Conservation (phyloP, 2,797 vertebrate genomes). For the Trachops cirrhosus region DNA sequence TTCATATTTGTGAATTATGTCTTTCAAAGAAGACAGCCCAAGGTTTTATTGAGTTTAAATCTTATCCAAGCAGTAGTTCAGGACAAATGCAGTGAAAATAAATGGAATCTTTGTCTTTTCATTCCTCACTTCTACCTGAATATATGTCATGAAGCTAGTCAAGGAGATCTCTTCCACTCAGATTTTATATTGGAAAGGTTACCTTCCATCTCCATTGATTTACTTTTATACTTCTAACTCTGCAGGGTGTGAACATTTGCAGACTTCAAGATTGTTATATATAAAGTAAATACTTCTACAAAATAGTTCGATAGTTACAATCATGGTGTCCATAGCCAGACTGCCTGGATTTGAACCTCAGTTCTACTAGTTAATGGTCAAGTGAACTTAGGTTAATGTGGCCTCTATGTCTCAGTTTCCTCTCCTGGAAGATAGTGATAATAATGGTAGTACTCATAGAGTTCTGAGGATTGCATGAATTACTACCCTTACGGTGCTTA, state of each 20-base stretch:
- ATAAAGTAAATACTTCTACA: not conserved
- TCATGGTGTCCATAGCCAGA: not conserved
- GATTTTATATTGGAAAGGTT: not conserved
- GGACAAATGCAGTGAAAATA: constrained; percentile 33
- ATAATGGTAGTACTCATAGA: not conserved
- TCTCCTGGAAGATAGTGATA: not conserved
- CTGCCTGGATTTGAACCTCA: not conserved
- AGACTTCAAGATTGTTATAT: not conserved
- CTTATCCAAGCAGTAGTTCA: not conserved
- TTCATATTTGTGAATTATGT: constrained; percentile 26
- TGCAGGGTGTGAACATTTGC: not conserved
- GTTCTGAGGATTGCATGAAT: not conserved
- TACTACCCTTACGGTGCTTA: not conserved
- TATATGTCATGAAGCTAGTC: not conserved
- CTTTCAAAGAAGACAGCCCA: not conserved
- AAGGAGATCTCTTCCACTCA: constrained; percentile 1
- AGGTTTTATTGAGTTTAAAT: constrained; percentile 9
- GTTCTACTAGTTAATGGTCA: not conserved
- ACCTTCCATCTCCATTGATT: constrained; percentile 16
- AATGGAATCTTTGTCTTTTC: not conserved
- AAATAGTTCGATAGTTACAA: not conserved
- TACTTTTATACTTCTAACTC: not conserved
- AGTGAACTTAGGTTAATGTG: not conserved
- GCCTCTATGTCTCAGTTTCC: not conserved
- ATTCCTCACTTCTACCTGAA: not conserved